Conservation (phyloP, 2,888 invertebrate species). For the Rhagophthalmus giganteus region DNA sequence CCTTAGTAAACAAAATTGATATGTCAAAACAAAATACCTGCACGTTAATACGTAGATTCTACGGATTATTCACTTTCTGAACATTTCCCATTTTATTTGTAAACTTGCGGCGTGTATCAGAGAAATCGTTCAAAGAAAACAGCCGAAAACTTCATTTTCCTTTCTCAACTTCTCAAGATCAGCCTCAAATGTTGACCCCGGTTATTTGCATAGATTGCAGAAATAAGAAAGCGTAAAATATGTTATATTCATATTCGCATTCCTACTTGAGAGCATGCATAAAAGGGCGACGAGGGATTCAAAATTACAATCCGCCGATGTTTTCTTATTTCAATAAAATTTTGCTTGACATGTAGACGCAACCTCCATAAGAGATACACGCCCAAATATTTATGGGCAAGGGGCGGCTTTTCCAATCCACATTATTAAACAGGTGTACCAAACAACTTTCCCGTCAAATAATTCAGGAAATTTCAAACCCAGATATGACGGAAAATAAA, state of each 20-base stretch:
- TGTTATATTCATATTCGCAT: conserved; percentile 25
- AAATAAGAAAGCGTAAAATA: conserved; percentile 12
- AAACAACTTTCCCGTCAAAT: conserved; percentile 20
- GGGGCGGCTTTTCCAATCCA: conserved; percentile 12
- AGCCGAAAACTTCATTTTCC: too few species aligned
- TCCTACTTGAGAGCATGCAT: conserved; percentile 11
- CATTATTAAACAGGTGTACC: conserved; percentile 24
- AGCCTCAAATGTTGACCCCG: conserved; percentile 1
- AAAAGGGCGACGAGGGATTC: conserved; percentile 10
- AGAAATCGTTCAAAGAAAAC: too few species aligned
- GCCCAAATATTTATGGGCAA: conserved; percentile 18
- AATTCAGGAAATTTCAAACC: conserved; percentile 18
- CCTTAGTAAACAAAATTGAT: too few species aligned
- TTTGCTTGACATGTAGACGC: conserved; percentile 13
- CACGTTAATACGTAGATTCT: too few species aligned
- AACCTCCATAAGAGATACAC: conserved; percentile 13
- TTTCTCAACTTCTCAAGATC: neutral
- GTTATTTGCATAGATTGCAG: conserved; percentile 24
- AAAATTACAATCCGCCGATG: conserved; percentile 12
- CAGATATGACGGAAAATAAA: too few species aligned
- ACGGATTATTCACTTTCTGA: too few species aligned
- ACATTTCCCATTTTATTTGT: too few species aligned
- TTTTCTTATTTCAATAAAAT: conserved; percentile 28
- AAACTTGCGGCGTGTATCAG: too few species aligned
- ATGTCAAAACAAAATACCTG: too few species aligned